A percentile compares a stretch with the other conserved stretches of the same genome.
phyloP scores from a whole-genome alignment of 2,888 invertebrate species.

The Tiphia femorata region DNA sequence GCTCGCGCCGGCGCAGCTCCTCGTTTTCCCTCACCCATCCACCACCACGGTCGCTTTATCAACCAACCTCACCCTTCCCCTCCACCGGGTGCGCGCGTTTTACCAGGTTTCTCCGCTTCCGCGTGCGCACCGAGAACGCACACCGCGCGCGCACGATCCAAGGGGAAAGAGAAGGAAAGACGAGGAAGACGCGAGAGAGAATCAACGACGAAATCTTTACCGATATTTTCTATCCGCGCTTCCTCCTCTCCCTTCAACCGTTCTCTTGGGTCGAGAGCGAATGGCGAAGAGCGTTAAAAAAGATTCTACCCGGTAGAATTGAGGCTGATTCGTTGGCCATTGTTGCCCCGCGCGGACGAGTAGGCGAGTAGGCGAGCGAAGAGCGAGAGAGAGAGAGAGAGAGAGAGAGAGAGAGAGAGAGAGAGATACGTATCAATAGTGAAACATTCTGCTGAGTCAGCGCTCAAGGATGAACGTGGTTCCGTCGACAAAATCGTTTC shows the following conservation, averaged over 20 bases:
- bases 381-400: background rate
- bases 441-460: conserved; percentile 48
- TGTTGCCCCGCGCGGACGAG: background rate
- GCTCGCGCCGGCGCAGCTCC: background rate
- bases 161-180: too few species aligned
- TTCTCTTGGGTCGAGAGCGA: too few species aligned
- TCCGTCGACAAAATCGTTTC: conserved; percentile 44
- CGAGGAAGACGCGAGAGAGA: too few species aligned
- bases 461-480: conserved; percentile 51
- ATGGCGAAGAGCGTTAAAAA: too few species aligned
- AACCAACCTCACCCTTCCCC: background rate
- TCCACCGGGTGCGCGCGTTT: too few species aligned
- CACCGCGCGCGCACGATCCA: too few species aligned
- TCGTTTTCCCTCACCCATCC: background rate
- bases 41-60: background rate
- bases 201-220: too few species aligned
- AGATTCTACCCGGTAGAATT: too few species aligned
- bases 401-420: conserved; percentile 1
- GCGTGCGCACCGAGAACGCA: too few species aligned
- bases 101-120: too few species aligned
- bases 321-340: background rate
- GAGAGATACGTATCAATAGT: conserved; percentile 45
- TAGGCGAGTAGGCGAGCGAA: background rate
- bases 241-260: too few species aligned
- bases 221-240: too few species aligned